Percentiles rank a stretch among this genome's conserved stretches.
These are phyloP conservation scores for Dicrostonyx torquatus DNA, from an alignment of 2,797 vertebrate genomes.

Conservation along the genomic window DNA sequence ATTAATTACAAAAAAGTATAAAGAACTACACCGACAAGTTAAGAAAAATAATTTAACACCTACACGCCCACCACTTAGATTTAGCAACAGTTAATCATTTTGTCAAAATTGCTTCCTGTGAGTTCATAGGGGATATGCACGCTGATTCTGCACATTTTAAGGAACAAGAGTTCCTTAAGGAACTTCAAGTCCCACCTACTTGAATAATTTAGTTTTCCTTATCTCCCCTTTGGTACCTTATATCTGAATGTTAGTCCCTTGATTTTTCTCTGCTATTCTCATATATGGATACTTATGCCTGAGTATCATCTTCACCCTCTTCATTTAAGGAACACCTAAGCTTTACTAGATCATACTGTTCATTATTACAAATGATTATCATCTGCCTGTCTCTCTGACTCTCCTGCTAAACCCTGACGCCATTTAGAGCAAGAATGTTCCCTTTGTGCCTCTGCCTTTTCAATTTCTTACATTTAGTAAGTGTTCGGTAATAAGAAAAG, in stretches of 20 bases:
- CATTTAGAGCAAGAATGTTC: constrained; percentile 37
- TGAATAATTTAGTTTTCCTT: constrained; percentile 1
- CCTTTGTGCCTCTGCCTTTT: constrained; percentile 1
- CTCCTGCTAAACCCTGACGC: constrained; percentile 27
- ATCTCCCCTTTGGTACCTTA: background rate
- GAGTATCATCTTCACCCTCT: constrained; percentile 30
- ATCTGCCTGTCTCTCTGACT: constrained; percentile 26
- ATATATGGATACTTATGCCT: constrained; percentile 13
- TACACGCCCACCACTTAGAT: background rate
- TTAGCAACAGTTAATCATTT: constrained; percentile 38
- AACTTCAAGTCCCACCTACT: background rate
- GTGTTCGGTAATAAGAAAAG: constrained; percentile 47
- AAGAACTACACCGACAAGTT: constrained; percentile 38
- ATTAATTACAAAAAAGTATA: constrained; percentile 42
- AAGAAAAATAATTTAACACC: constrained; percentile 30
- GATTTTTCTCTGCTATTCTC: constrained; percentile 1
- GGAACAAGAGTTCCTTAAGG: too few relatives aligned
- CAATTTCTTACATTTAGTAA: background rate
- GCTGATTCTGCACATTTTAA: constrained; percentile 9
- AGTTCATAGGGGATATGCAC: background rate
- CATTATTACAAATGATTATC: constrained; percentile 36
- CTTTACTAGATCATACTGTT: constrained; percentile 40
- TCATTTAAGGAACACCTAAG: background rate
- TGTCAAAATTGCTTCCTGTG: constrained; percentile 37
- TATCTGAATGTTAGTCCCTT: background rate